These are phyloP conservation scores for Listrodromus nycthemerus DNA, from an alignment of 2,888 invertebrate genomes.

Conservation along the genomic window DNA sequence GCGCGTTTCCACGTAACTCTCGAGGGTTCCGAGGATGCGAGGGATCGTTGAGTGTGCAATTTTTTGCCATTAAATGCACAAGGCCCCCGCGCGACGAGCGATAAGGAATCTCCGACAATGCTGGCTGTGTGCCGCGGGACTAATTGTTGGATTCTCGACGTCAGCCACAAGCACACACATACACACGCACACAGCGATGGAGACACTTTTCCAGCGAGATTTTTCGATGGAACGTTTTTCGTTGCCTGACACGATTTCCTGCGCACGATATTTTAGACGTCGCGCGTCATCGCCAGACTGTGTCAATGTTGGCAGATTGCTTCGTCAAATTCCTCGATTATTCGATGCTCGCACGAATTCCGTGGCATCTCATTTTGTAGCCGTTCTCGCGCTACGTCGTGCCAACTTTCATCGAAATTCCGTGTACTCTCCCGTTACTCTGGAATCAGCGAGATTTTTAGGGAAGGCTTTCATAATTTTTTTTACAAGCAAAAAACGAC, in stretches of 20 bases:
- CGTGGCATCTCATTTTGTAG: background rate
- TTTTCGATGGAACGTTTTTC: background rate
- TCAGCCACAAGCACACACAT: background rate
- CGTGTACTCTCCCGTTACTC: background rate
- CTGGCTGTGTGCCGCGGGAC: background rate
- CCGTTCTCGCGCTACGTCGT: background rate
- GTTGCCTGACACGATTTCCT: background rate
- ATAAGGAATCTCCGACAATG: conserved; percentile 13
- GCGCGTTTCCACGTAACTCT: background rate
- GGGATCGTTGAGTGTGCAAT: background rate
- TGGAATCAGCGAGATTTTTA: background rate
- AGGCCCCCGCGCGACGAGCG: background rate
- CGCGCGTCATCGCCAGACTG: background rate
- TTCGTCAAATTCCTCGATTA: background rate
- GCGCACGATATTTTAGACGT: background rate
- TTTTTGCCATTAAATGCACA: conserved; percentile 1
- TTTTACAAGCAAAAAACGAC: background rate
- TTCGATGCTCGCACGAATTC: background rate
- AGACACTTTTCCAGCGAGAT: background rate
- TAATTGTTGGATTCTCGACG: background rate
- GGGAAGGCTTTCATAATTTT: background rate
- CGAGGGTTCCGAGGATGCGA: background rate
- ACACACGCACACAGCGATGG: background rate
- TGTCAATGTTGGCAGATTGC: background rate
- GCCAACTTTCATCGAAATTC: background rate